Conservation (phyloP, 2,113 vertebrate species). For the Diglossa brunneiventris region DNA sequence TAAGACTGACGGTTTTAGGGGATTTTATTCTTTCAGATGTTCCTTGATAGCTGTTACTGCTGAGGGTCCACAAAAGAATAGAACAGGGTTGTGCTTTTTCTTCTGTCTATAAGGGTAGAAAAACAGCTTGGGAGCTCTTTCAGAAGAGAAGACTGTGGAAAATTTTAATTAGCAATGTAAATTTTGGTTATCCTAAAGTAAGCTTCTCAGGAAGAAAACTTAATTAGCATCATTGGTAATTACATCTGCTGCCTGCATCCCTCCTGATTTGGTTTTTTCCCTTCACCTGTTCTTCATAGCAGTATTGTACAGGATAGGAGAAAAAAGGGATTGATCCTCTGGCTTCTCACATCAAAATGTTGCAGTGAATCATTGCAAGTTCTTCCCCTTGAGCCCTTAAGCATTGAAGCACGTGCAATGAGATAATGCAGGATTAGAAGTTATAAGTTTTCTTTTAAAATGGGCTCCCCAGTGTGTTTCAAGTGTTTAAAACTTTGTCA, state of each 20-base stretch:
- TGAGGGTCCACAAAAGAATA: background rate
- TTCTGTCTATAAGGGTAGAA: background rate
- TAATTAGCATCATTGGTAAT: background rate
- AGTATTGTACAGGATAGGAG: background rate
- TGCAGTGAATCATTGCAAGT: background rate
- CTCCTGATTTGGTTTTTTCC: background rate
- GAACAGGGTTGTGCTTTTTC: background rate
- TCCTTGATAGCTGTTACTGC: background rate
- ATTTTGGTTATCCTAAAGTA: background rate
- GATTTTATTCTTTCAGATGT: background rate
- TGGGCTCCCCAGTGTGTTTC: background rate
- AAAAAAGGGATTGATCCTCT: background rate
- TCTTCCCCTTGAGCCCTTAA: background rate
- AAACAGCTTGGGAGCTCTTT: background rate
- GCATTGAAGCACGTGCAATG: background rate
- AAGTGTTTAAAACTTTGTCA: background rate
- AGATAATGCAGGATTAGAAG: background rate
- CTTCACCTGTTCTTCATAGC: background rate
- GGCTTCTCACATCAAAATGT: background rate
- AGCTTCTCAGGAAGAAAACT: background rate
- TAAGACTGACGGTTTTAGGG: constrained; percentile 31
- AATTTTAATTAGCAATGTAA: background rate
- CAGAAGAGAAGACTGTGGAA: background rate
- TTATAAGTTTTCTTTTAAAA: background rate
- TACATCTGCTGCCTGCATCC: background rate